Percentiles rank a stretch among this genome's conserved stretches.
These are phyloP conservation scores for Cylloceria caligata DNA, from an alignment of 2,888 invertebrate genomes.

Conservation along the genomic window DNA sequence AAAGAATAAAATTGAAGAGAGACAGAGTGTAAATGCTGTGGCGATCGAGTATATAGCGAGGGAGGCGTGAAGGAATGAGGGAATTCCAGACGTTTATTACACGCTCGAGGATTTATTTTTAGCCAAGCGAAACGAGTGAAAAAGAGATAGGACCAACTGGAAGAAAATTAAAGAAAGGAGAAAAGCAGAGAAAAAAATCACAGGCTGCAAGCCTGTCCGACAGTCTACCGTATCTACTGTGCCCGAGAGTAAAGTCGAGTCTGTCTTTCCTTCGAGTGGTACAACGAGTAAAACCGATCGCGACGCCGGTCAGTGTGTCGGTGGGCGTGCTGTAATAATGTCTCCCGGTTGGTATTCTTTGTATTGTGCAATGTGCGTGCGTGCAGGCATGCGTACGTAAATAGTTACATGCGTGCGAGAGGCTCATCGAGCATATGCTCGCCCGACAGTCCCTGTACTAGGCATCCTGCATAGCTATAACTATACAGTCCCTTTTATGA, in stretches of 20 bases:
- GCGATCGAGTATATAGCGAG: slow-evolving; percentile 17
- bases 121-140: slow-evolving; percentile 27
- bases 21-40: background rate
- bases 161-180: slow-evolving; percentile 16
- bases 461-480: background rate
- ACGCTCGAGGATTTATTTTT: slow-evolving; percentile 64
- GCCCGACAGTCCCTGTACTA: background rate
- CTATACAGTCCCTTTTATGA: background rate
- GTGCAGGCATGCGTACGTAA: slow-evolving; percentile 53
- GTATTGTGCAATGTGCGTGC: slow-evolving; percentile 61
- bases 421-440: slow-evolving; percentile 32
- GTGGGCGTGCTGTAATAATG: slow-evolving; percentile 66
- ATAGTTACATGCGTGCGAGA: slow-evolving; percentile 42
- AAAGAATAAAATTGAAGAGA: slow-evolving; percentile 26
- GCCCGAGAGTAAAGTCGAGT: slow-evolving; percentile 17
- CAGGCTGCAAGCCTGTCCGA: slow-evolving; percentile 44
- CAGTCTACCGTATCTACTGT: slow-evolving; percentile 39
- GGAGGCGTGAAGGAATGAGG: slow-evolving; percentile 13
- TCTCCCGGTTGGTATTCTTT: slow-evolving; percentile 35
- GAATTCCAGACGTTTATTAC: slow-evolving; percentile 64
- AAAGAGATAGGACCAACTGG: slow-evolving; percentile 25
- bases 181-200: slow-evolving; percentile 16
- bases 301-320: slow-evolving; percentile 63
- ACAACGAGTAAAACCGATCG: slow-evolving; percentile 31
- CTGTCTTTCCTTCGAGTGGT: slow-evolving; percentile 20